These are phyloP conservation scores for Montipora foliosa DNA, from an alignment of 64 coral and sea anemone species.

Conservation along the genomic window DNA sequence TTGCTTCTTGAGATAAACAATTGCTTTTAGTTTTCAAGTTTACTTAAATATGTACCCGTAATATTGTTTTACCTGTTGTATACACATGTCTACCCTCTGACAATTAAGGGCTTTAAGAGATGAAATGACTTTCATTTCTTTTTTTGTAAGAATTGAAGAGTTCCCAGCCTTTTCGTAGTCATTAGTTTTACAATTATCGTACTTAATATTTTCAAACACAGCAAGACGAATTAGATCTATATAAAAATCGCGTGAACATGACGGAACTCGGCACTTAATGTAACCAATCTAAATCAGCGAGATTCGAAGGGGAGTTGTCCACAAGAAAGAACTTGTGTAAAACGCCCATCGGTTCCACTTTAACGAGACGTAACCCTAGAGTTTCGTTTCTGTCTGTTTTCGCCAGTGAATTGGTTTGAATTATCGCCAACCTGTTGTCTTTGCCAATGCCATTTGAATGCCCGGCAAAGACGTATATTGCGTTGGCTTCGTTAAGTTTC, in stretches of 20 bases:
- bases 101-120: too few relatives aligned
- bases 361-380: slow-evolving; percentile 79
- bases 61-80: too few relatives aligned
- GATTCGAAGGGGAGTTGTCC: slow-evolving; percentile 79
- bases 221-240: too few relatives aligned
- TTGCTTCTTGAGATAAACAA: too few relatives aligned
- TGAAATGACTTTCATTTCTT: too few relatives aligned
- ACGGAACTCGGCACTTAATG: neutral
- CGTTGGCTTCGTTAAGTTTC: slow-evolving; percentile 83
- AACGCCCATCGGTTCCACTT: slow-evolving; percentile 66
- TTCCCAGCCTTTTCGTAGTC: too few relatives aligned
- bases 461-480: slow-evolving; percentile 63
- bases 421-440: slow-evolving; percentile 69
- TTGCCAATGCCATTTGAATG: slow-evolving; percentile 57
- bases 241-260: neutral
- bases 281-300: slow-evolving; percentile 65
- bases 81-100: too few relatives aligned
- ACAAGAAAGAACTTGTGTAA: slow-evolving; percentile 70
- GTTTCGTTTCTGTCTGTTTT: slow-evolving; percentile 30
- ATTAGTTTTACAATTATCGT: too few relatives aligned
- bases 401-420: slow-evolving; percentile 75
- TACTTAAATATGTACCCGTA: too few relatives aligned
- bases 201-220: too few relatives aligned
- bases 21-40: too few relatives aligned
- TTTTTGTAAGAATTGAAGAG: too few relatives aligned